Conservation (phyloP, 2,797 vertebrate species). For the Melanotaenia nigrans region DNA sequence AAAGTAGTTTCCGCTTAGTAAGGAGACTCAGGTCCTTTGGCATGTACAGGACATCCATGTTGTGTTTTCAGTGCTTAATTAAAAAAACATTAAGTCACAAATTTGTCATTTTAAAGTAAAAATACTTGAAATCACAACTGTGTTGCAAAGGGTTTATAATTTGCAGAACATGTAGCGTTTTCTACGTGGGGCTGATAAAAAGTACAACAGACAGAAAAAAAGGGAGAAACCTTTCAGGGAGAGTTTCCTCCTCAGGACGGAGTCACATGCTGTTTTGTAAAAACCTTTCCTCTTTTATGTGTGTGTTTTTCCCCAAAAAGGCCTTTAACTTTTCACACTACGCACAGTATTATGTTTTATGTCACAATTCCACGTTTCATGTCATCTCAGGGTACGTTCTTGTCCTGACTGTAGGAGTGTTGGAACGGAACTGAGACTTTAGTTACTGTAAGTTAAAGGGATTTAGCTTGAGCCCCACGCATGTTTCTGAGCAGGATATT, state of each 20-base stretch:
- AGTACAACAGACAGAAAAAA: not conserved
- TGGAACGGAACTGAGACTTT: slow-evolving; percentile 58
- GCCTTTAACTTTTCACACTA: slow-evolving; percentile 1
- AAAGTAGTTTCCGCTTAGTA: no score
- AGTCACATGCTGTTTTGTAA: not conserved
- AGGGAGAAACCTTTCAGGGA: not conserved
- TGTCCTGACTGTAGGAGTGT: slow-evolving; percentile 54
- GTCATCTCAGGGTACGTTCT: slow-evolving; percentile 25
- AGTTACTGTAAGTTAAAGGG: slow-evolving; percentile 46
- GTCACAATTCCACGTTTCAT: slow-evolving; percentile 25
- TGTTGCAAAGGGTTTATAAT: not conserved
- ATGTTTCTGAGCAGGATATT: slow-evolving; percentile 54
- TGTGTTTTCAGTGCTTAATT: no score
- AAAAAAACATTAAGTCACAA: not conserved
- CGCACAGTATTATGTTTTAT: slow-evolving; percentile 16
- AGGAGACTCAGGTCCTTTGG: no score
- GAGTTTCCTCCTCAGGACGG: not conserved
- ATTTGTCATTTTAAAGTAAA: not conserved
- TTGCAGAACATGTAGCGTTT: not conserved
- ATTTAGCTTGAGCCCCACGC: slow-evolving; percentile 53
- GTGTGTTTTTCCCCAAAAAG: not conserved
- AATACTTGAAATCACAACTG: slow-evolving; percentile 9
- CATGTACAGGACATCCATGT: no score
- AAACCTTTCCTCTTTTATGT: not conserved
- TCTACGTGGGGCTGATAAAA: not conserved